Evolutionary conservation across 2,797 vertebrate species (phyloP).

Genomic region (Xenops minutus): DNA sequence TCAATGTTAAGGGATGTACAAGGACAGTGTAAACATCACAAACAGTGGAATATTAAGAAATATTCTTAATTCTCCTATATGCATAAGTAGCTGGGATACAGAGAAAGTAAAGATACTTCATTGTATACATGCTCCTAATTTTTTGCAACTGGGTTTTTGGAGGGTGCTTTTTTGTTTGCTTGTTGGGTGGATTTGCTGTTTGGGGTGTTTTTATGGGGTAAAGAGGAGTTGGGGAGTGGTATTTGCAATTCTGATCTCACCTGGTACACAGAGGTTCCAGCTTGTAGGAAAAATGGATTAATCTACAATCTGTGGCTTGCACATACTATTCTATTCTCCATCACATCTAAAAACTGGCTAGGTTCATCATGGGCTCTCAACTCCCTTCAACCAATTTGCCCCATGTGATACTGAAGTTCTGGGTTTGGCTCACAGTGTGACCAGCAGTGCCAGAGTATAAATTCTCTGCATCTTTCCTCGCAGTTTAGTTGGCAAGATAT

Average conservation of each 20-base stretch:
- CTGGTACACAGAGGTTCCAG: neutral
- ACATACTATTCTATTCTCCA: neutral
- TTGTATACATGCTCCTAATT: neutral
- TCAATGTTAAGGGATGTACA: neutral
- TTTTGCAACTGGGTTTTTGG: neutral
- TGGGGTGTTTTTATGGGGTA: rapidly evolving
- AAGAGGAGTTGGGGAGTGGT: neutral
- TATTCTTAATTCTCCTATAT: neutral
- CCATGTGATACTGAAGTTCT: neutral
- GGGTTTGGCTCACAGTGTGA: neutral
- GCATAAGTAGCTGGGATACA: neutral
- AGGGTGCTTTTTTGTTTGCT: neutral
- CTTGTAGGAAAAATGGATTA: neutral
- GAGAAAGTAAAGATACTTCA: neutral
- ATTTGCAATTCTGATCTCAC: neutral
- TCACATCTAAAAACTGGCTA: neutral
- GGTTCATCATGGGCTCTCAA: neutral
- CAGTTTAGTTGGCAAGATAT: neutral
- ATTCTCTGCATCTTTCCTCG: neutral
- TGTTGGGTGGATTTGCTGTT: neutral
- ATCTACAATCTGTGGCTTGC: neutral
- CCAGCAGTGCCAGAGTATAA: neutral
- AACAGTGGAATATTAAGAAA: neutral
- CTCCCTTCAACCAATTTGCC: neutral
- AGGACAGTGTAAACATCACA: neutral